These are phyloP conservation scores for Grammomys surdaster DNA, from an alignment of 2,113 vertebrate genomes.

Conservation along the genomic window DNA sequence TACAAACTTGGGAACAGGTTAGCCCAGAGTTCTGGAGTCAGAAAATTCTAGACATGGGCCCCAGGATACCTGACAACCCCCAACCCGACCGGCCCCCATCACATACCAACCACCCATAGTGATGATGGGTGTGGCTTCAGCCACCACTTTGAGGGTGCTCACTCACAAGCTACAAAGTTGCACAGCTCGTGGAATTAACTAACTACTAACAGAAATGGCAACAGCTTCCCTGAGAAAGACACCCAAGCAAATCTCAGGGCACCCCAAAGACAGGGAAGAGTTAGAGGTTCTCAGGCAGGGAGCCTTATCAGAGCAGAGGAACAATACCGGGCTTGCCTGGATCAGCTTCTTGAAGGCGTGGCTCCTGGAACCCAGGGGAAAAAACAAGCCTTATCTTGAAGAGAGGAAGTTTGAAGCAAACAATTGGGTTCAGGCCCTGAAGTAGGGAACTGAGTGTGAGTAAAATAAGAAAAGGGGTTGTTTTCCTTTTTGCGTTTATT, in stretches of 20 bases:
- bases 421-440: constrained; percentile 49
- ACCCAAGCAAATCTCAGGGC: not conserved
- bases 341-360: constrained; percentile 51
- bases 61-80: not conserved
- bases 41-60: not conserved
- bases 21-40: not conserved
- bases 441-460: not conserved
- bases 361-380: constrained; percentile 51
- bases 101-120: no score
- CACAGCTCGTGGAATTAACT: not conserved
- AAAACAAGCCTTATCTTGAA: constrained; percentile 78
- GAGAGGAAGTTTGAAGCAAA: constrained; percentile 71
- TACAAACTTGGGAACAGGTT: not conserved
- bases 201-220: not conserved
- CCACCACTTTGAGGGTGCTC: not conserved
- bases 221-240: not conserved
- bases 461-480: not conserved
- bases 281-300: not conserved
- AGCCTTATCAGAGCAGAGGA: constrained; percentile 57
- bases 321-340: constrained; percentile 51
- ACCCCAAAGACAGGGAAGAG: constrained; percentile 18
- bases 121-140: not conserved
- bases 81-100: no score
- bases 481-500: not conserved
- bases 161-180: not conserved